Evolutionary conservation across 30 jellyfish, hydroid and myxozoan genomes (phyloP), one percentile per base, ranked within the genome.

Genomic region (Morbakka virulenta): DNA sequence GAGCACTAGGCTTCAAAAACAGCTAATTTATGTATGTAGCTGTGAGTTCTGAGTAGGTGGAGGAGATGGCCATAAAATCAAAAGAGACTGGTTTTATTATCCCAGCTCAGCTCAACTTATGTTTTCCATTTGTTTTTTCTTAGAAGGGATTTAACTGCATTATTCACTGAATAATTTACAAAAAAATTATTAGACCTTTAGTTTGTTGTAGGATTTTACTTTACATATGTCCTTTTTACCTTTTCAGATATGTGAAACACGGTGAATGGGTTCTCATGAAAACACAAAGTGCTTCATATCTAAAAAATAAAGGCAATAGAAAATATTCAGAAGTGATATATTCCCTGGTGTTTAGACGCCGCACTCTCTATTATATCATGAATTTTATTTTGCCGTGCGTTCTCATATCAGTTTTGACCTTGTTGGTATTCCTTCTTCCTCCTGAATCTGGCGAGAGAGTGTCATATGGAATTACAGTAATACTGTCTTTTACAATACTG

Each of bases 401-500:
- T 28, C 89, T 85, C 32, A 85, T 85, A 17, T 87, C 95, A 21
- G 86, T 85, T 12, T 35, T 85, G 34, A 76, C 95, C 2, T 70
- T 85, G 9, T 67, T 85, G 52, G 95, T 85, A 13, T 85, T 75
- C 76, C 90, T 85, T 77, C 69, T 85, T 35, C 95, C 95, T 4
- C 95, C 95, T 32, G 95, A 85, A 29, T 85, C 95, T 13, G 95
- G 95, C 14, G 95, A 85, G 30, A 52, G 95, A 14, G 89, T 85
- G 32, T 85, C 95, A 3, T 85, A 85, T 53, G 95, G 95, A 28
- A 85, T 85, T 47, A 85, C 95, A 20, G 95, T 85, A 28, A 85
- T 85, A 31, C 31, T 85, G 68, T 85, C 95, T 6, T 85, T 85
- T 71, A 85, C 95, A 2, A 71, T 85, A 23, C 64, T 85, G 81